Base-by-base conservation (phyloP, 2,888 invertebrate genomes). In the Cerastis leucographa region DNA sequence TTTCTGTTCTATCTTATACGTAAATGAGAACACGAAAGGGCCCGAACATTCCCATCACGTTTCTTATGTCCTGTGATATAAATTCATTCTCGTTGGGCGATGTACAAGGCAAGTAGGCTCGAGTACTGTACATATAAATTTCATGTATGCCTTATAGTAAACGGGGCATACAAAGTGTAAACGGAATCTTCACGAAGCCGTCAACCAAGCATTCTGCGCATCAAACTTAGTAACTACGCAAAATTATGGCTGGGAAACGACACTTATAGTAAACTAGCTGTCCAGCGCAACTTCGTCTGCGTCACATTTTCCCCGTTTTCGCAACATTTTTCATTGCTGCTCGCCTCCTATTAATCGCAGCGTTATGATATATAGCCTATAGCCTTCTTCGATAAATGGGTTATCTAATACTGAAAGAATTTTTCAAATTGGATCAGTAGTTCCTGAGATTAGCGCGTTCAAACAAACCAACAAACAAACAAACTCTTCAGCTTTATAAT, bases 11-110 rank as follows among this genome's bases (percentile, higher is more conserved):
- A 84, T 29, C 80, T 71, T 56, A 51, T 71, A 70, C 66, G 65
- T 76, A 69, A 83, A 81, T 65, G 65, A 59, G 65, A 73, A 74
- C 76, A 40, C 61, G 44, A 74, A 76, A 82, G 62, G 65, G 69
- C 64, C 70, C 19, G 11, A 25, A 70, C 25, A 86, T 78, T 80
- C 71, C 8, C 29, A 51, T 88, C 87, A 90, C 90, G 90, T 88
- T 71, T 56, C 9, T n/a, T 68, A 73, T 81, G 79, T 87, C 89
- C 81, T 84, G 87, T 82, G 82, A 82, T 65, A 77, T 85, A 82
- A 85, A 87, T 86, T 85, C 74, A 84, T 79, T 81, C 81, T 70
- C 44, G 51, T 29, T 65, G 66, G 56, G 46, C 59, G 68, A 62
- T 71, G 22, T 46, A 76, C 29, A 75, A 71, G 51, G 74, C 54